phyloP scores from a whole-genome alignment of 1,140 invertebrate species.

The Mycetomoellerius zeteki region DNA sequence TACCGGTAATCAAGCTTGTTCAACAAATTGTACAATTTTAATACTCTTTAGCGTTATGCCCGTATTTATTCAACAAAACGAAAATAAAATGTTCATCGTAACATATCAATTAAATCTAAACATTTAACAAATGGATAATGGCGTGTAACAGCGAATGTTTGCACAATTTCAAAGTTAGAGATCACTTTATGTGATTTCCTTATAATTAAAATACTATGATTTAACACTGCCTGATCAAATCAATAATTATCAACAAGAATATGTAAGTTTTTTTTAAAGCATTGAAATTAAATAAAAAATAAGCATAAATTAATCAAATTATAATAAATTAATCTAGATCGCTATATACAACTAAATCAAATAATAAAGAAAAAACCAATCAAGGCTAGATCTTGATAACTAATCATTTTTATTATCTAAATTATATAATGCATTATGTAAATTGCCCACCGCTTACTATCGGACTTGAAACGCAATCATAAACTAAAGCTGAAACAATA shows the following conservation, averaged over 20 bases:
- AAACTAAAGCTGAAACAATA: too few relatives aligned
- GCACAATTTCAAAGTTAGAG: neutral
- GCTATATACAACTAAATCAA: too few relatives aligned
- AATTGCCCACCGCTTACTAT: too few relatives aligned
- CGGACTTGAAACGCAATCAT: too few relatives aligned
- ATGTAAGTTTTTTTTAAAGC: neutral
- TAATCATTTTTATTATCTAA: too few relatives aligned
- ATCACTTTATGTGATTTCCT: neutral
- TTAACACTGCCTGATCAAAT: neutral
- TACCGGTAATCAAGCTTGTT: slow-evolving; percentile 38
- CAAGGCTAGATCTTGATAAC: too few relatives aligned
- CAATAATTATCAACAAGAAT: neutral
- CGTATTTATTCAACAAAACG: slow-evolving; percentile 14
- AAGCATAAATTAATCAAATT: neutral
- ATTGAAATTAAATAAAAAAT: neutral
- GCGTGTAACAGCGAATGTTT: neutral
- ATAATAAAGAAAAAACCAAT: too few relatives aligned
- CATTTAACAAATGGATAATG: neutral
- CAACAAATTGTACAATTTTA: slow-evolving; percentile 44
- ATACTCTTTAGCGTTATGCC: neutral
- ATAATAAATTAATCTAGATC: too few relatives aligned
- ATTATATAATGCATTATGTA: too few relatives aligned
- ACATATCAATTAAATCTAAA: slow-evolving; percentile 11
- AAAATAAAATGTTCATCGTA: slow-evolving; percentile 35
- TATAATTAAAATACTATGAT: slow-evolving; percentile 3